These are phyloP conservation scores for Isichthys henryi DNA, from an alignment of 2,113 vertebrate genomes.

Conservation along the genomic window DNA sequence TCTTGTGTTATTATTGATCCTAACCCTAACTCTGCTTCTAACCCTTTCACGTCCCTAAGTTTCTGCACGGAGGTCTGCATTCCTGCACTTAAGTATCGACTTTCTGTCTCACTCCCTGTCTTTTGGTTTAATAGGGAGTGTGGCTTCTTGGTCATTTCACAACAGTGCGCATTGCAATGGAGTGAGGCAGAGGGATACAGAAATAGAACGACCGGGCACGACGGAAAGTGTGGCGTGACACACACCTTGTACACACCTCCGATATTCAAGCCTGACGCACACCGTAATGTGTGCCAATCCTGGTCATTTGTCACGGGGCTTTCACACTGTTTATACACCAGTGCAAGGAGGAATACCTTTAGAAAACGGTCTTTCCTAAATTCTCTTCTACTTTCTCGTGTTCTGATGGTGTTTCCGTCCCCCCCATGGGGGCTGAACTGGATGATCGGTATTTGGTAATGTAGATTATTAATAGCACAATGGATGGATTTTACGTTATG, in stretches of 20 bases:
- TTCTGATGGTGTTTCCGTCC: neutral
- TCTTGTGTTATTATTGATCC: neutral
- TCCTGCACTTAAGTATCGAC: neutral
- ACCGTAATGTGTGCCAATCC: neutral
- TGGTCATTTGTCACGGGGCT: neutral
- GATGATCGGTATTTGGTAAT: neutral
- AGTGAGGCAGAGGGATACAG: neutral
- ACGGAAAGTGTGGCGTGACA: neutral
- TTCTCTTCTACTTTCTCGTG: neutral
- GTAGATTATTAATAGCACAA: neutral
- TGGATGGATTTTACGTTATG: neutral
- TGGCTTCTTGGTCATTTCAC: neutral
- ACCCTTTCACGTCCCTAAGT: neutral
- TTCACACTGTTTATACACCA: neutral
- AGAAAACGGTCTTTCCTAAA: neutral
- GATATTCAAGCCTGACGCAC: neutral
- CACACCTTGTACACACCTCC: neutral
- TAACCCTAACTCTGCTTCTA: neutral
- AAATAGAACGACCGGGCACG: neutral
- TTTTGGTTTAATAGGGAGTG: neutral
- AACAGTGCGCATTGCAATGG: neutral
- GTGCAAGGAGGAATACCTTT: neutral
- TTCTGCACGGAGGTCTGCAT: neutral
- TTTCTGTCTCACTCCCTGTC: neutral
- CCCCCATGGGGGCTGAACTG: neutral